Conservation (phyloP, 2,113 vertebrate species). For the Diglossa brunneiventris region DNA sequence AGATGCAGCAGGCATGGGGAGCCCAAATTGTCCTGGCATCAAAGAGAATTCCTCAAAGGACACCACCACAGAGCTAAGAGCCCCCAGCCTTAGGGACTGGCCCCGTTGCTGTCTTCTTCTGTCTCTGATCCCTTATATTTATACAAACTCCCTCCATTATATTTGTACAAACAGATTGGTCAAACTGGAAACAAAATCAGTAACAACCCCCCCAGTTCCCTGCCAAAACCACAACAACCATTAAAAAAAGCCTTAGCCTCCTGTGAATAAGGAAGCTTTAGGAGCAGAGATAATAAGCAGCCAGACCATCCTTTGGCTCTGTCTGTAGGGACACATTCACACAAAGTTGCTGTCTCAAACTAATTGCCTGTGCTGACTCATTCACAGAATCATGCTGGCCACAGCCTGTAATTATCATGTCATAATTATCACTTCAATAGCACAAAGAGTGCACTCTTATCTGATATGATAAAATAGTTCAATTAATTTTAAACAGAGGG, state of each 20-base stretch:
- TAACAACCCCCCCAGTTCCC: rapidly evolving
- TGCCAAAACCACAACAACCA: background rate
- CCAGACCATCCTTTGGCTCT: background rate
- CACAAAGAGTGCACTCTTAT: conserved; percentile 53
- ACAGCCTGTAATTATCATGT: conserved; percentile 62
- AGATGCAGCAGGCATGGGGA: background rate
- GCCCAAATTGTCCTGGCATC: background rate
- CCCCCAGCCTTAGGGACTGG: background rate
- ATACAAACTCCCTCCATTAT: background rate
- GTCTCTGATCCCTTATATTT: background rate
- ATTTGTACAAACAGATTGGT: background rate
- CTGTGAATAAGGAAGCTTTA: background rate
- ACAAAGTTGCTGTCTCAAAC: conserved; percentile 27
- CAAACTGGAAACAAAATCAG: background rate
- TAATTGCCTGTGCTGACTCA: conserved; percentile 60
- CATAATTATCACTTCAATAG: conserved; percentile 66
- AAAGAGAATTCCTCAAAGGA: background rate
- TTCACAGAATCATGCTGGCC: conserved; percentile 34
- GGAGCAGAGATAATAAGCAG: background rate
- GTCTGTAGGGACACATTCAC: background rate
- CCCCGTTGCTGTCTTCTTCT: background rate
- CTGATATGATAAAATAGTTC: conserved; percentile 68
- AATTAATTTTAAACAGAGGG: conserved; percentile 68
- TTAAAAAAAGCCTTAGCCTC: background rate
- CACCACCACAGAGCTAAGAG: background rate